A percentile compares a stretch with the other conserved stretches of the same genome.
phyloP scores from a whole-genome alignment of 2,888 invertebrate species.

The Hyposoter dolosus region DNA sequence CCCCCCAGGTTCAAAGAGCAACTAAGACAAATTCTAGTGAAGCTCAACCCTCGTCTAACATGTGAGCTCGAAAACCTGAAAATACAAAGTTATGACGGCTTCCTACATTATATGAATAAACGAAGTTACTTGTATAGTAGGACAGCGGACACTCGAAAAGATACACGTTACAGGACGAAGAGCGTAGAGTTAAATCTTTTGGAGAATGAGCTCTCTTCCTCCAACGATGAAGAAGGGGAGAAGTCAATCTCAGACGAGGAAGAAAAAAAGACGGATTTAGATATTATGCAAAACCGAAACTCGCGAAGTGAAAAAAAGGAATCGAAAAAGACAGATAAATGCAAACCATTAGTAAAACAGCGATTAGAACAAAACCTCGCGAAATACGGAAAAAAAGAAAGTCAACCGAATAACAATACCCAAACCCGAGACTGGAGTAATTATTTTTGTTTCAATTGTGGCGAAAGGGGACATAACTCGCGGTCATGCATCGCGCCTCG shows the following conservation, averaged over 20 bases:
- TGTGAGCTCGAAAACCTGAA: constrained; percentile 49
- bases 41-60: constrained; percentile 59
- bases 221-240: neutral
- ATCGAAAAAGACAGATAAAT: neutral
- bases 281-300: constrained; percentile 1
- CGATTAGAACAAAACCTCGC: constrained; percentile 53
- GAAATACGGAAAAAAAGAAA: constrained; percentile 24
- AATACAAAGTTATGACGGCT: constrained; percentile 40
- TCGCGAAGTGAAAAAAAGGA: neutral
- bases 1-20: constrained; percentile 55
- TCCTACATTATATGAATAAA: constrained; percentile 52
- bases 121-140: constrained; percentile 51
- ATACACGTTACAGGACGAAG: neutral
- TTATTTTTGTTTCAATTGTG: constrained; percentile 44
- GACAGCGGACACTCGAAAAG: constrained; percentile 17
- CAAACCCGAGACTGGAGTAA: constrained; percentile 34
- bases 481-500: constrained; percentile 40
- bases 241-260: neutral
- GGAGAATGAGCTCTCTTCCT: neutral
- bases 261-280: constrained; percentile 5
- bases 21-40: constrained; percentile 50
- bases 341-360: constrained; percentile 45
- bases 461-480: constrained; percentile 24
- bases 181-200: neutral
- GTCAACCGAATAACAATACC: neutral